These are phyloP conservation scores for Himalopsyche anomala DNA, from an alignment of 2,888 invertebrate genomes.

Conservation along the genomic window DNA sequence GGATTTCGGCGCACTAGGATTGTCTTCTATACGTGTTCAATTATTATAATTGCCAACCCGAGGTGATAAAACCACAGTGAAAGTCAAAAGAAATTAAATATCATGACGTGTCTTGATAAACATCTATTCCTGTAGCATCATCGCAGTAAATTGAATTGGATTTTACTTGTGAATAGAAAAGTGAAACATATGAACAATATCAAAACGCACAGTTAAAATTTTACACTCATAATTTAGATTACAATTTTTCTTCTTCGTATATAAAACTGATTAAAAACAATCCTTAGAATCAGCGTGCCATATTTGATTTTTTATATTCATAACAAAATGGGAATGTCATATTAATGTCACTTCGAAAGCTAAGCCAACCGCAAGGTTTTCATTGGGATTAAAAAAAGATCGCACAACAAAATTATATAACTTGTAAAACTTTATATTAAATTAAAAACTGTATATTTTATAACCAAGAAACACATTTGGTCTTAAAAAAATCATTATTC, in stretches of 20 bases:
- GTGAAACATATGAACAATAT: not conserved
- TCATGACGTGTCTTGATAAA: slow-evolving; percentile 49
- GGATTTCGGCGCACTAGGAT: slow-evolving; percentile 47
- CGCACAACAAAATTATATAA: no score
- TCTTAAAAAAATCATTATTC: no score
- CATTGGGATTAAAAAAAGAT: no score
- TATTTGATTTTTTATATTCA: not conserved
- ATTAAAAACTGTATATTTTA: no score
- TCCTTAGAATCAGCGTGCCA: not conserved
- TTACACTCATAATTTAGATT: not conserved
- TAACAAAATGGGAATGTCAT: not conserved
- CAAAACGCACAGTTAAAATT: not conserved
- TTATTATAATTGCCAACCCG: slow-evolving; percentile 49
- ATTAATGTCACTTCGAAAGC: not conserved
- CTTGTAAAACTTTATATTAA: no score
- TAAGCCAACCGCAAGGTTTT: no score
- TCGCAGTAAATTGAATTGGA: slow-evolving; percentile 49
- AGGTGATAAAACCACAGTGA: slow-evolving; percentile 50
- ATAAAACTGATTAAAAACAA: not conserved
- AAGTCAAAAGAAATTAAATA: slow-evolving; percentile 52
- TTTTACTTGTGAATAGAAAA: not conserved
- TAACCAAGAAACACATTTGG: no score
- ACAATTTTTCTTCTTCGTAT: not conserved
- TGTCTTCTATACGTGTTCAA: slow-evolving; percentile 41
- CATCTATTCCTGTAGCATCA: slow-evolving; percentile 55